These are phyloP conservation scores for Taeniopygia guttata DNA, from an alignment of 2,797 vertebrate genomes.

Conservation along the genomic window DNA sequence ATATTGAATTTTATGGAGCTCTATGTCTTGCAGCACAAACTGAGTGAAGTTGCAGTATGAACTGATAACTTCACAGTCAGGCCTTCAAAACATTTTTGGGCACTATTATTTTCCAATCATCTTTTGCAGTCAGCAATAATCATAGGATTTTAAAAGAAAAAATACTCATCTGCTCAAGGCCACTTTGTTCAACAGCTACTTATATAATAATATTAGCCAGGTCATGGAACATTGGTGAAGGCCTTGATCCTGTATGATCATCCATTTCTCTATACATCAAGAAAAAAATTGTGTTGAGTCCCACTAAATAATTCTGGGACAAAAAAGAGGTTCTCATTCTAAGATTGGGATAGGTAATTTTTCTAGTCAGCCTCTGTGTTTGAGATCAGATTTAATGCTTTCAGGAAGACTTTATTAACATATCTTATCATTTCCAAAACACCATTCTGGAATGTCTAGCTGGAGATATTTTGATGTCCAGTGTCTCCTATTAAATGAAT, in stretches of 20 bases:
- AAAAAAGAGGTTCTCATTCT: not conserved
- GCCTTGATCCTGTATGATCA: not conserved
- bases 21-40: not conserved
- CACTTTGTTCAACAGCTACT: not conserved
- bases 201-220: not conserved
- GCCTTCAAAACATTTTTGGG: not conserved
- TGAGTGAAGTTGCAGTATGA: not conserved
- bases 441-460: not conserved
- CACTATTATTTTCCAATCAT: not conserved
- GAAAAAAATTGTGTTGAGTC: not conserved
- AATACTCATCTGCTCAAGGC: not conserved
- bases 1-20: not conserved
- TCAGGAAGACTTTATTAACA: not conserved
- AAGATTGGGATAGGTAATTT: not conserved
- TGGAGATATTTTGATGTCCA: not conserved
- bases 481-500: not conserved
- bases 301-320: not conserved
- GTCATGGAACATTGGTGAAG: not conserved
- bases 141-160: not conserved
- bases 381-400: not conserved
- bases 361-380: not conserved
- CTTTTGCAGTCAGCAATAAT: not conserved
- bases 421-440: rapidly evolving
- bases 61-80: not conserved
- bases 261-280: not conserved